phyloP scores from a whole-genome alignment of 2,888 invertebrate species.

The Hypomecis punctinalis region DNA sequence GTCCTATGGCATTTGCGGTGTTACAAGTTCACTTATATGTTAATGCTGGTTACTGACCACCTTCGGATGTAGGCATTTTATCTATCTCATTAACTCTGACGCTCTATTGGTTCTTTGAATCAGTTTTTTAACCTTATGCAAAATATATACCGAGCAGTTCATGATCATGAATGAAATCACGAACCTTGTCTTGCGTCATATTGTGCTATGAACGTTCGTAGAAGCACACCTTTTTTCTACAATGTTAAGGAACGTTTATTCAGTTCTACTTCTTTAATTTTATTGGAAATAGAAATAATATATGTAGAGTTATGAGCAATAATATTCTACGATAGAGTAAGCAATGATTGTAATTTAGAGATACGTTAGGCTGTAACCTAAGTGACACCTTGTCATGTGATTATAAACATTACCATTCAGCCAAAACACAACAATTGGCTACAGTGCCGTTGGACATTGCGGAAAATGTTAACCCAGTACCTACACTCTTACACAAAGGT shows the following conservation, averaged over 20 bases:
- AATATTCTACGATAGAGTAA: background rate
- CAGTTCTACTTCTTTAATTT: background rate
- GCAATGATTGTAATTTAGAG: background rate
- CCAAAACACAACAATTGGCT: slow-evolving; percentile 32
- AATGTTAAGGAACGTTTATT: background rate
- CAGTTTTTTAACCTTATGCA: slow-evolving; percentile 10
- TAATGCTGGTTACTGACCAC: slow-evolving; percentile 36
- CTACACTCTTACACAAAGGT: slow-evolving; percentile 46
- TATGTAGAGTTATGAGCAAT: no score
- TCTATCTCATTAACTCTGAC: slow-evolving; percentile 33
- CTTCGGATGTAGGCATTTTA: slow-evolving; percentile 27
- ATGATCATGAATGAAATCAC: slow-evolving; percentile 26
- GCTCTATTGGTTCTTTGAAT: slow-evolving; percentile 23
- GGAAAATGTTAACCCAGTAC: slow-evolving; percentile 40
- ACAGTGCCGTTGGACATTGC: slow-evolving; percentile 41
- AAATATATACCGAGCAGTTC: slow-evolving; percentile 18
- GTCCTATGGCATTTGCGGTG: slow-evolving; percentile 73
- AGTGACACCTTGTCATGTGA: slow-evolving; percentile 18
- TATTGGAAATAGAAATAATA: no score
- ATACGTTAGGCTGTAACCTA: slow-evolving; percentile 1
- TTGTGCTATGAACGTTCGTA: slow-evolving; percentile 11
- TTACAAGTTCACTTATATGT: slow-evolving; percentile 53
- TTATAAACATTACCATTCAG: slow-evolving; percentile 29
- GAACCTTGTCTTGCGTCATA: slow-evolving; percentile 23
- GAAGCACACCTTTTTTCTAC: slow-evolving; percentile 13